These are phyloP conservation scores for Castor canadensis DNA, from an alignment of 2,113 vertebrate genomes.

Conservation along the genomic window DNA sequence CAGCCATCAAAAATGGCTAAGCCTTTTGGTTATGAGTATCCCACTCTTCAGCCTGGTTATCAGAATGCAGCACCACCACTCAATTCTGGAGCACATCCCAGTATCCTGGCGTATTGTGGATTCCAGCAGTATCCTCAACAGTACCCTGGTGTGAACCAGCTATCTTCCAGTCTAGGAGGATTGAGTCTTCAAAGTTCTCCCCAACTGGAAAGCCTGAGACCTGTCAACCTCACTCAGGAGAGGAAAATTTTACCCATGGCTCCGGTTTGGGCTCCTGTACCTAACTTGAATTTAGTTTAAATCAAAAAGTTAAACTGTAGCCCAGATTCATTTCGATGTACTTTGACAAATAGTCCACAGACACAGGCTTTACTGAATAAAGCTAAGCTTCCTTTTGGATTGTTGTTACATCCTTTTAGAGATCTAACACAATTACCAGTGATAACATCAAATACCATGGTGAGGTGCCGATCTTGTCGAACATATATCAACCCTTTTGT, in stretches of 20 bases:
- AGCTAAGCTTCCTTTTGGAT: constrained; percentile 96
- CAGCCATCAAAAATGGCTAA: constrained; percentile 85
- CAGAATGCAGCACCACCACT: constrained; percentile 84
- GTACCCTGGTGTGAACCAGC: constrained; percentile 91
- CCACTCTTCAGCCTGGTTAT: constrained; percentile 90
- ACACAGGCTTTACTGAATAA: constrained; percentile 96
- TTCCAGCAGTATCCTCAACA: constrained; percentile 89
- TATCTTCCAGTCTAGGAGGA: constrained; percentile 93
- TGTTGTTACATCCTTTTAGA: constrained; percentile 97
- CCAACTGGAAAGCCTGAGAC: constrained; percentile 92
- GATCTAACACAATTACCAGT: constrained; percentile 97
- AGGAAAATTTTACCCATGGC: constrained; percentile 91
- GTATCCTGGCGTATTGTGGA: constrained; percentile 82
- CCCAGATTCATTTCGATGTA: constrained; percentile 96
- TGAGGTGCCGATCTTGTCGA: constrained; percentile 95
- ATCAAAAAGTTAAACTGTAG: constrained; percentile 96
- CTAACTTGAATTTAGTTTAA: constrained; percentile 93
- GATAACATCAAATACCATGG: constrained; percentile 98
- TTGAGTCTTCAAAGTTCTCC: constrained; percentile 92
- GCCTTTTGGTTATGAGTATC: constrained; percentile 93
- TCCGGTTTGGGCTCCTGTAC: constrained; percentile 90
- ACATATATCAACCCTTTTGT: constrained; percentile 99
- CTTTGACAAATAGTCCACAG: constrained; percentile 95
- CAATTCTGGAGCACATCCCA: constrained; percentile 81
- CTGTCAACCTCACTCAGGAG: constrained; percentile 94